Base-by-base conservation (phyloP, 2,888 invertebrate species). In the Thysanoteuthis rhombus region DNA sequence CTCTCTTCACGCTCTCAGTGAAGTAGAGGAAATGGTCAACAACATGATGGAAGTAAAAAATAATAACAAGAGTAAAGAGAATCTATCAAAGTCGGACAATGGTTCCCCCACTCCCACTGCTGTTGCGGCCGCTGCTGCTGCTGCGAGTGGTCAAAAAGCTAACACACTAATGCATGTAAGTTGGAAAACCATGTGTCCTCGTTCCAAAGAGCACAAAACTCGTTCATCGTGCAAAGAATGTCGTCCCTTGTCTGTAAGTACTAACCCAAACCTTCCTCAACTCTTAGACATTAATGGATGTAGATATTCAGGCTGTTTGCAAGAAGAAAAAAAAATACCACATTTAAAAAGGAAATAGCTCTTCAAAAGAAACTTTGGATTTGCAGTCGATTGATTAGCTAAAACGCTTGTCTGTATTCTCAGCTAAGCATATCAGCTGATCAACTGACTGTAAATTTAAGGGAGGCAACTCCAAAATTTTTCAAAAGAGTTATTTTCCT, bases 81-180 rank as follows among this genome's bases (percentile, higher is more conserved):
- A 47, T 28, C n/a, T 47, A 22, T 92, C 90, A 28, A 90, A 32
- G 45, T 28, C 32, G 93, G 90, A 58, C 93, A n/a, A 45, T 40
- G 58, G 93, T 93, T 93, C 45, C 16, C 93, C 93, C 25, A 89
- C 89, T 38, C 90, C 90, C 6, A 52, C 90, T n/a, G 38, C n/a
- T 47, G 22, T 12, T 10, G 36, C 93, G 28, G 32, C n/a, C 16
- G 8, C 47, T 38, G 36, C 39, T 12, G 47, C 58, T 58, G 36
- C 47, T 58, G 47, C 90, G 22, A 75, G 75, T 75, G 75, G 52
- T 19, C n/a, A 75, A n/a, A 75, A 75, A 75, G 75, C 75, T 75
- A 75, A 75, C 75, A 75, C 75, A n/a, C 75, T 96, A 93, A 94
- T 96, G 95, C 95, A 96, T 96, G 96, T 96, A 95, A 96, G 96